Evolutionary conservation across 1,140 invertebrate species (phyloP).

Genomic region (Drosophila littoralis): DNA sequence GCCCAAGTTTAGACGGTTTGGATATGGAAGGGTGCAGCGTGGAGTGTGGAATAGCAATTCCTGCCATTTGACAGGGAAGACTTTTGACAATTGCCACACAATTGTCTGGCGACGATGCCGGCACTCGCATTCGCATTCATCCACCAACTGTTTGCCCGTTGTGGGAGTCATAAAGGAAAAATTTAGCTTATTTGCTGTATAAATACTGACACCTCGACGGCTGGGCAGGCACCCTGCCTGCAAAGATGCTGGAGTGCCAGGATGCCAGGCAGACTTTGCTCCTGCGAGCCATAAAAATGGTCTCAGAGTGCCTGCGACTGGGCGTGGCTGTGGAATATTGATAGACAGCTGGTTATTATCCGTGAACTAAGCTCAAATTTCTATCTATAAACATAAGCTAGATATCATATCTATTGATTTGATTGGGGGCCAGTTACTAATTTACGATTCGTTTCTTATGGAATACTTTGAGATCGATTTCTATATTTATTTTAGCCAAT

Average conservation of each 20-base stretch:
- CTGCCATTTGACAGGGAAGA: conserved; percentile 54
- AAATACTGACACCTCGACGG: conserved; percentile 74
- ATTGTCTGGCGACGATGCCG: conserved; percentile 63
- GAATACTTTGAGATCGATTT: conserved; percentile 19
- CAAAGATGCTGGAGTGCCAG: conserved; percentile 5
- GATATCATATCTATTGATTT: conserved; percentile 35
- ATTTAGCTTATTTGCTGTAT: conserved; percentile 81
- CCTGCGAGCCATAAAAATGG: conserved; percentile 57
- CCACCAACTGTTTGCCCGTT: conserved; percentile 45
- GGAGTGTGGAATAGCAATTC: conserved; percentile 13
- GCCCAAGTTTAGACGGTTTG: not conserved
- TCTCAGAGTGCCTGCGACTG: conserved; percentile 20
- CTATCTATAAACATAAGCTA: conserved; percentile 35
- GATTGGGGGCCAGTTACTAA: conserved; percentile 20
- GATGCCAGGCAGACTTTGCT: conserved; percentile 27
- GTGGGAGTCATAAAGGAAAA: conserved; percentile 76
- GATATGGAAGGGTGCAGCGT: too few relatives aligned
- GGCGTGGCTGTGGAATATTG: conserved; percentile 38
- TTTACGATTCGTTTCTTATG: conserved; percentile 37
- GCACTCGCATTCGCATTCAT: conserved; percentile 38
- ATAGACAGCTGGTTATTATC: conserved; percentile 49
- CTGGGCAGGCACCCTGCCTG: conserved; percentile 30
- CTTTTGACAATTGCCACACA: conserved; percentile 81
- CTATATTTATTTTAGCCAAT: not conserved
- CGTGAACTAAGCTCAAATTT: conserved; percentile 32